Conservation (phyloP, 2,113 vertebrate genomes). For the Xyliphius kryptos region DNA sequence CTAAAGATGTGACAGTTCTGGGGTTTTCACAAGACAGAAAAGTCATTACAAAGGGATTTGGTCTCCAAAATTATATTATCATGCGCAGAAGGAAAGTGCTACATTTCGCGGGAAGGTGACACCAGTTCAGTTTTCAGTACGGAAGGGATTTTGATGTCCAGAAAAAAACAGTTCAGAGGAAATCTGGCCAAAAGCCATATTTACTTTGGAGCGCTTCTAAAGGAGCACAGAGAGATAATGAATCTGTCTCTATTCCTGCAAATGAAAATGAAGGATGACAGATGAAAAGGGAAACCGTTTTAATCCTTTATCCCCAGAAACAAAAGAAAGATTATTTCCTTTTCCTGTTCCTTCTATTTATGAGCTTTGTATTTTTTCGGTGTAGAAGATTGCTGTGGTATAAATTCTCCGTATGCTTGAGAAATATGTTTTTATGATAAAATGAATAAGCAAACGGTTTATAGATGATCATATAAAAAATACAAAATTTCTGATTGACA, state of each 20-base stretch:
- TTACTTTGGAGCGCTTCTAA: slow-evolving; percentile 55
- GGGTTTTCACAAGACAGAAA: background rate
- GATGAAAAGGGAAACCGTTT: slow-evolving; percentile 43
- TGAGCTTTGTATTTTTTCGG: background rate
- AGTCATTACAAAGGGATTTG: background rate
- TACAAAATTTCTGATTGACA: no score
- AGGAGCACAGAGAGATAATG: slow-evolving; percentile 27
- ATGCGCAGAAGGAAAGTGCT: slow-evolving; percentile 16
- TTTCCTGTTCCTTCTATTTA: slow-evolving; percentile 34
- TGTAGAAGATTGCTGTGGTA: no score
- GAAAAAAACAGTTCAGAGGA: slow-evolving; percentile 12
- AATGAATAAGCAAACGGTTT: no score
- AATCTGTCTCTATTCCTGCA: slow-evolving; percentile 54
- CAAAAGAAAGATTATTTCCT: slow-evolving; percentile 20
- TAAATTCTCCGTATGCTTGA: no score
- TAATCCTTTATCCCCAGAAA: slow-evolving; percentile 41
- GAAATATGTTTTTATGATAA: no score
- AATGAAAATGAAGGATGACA: slow-evolving; percentile 32
- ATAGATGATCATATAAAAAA: no score
- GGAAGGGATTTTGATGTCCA: slow-evolving; percentile 22
- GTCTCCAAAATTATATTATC: background rate
- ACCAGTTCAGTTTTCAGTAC: slow-evolving; percentile 16
- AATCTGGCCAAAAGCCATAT: slow-evolving; percentile 43
- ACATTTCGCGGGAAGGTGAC: slow-evolving; percentile 14
- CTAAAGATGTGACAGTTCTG: no score